These are phyloP conservation scores for Lycaena phlaeas DNA, from an alignment of 2,888 invertebrate species.

Conservation along the genomic window DNA sequence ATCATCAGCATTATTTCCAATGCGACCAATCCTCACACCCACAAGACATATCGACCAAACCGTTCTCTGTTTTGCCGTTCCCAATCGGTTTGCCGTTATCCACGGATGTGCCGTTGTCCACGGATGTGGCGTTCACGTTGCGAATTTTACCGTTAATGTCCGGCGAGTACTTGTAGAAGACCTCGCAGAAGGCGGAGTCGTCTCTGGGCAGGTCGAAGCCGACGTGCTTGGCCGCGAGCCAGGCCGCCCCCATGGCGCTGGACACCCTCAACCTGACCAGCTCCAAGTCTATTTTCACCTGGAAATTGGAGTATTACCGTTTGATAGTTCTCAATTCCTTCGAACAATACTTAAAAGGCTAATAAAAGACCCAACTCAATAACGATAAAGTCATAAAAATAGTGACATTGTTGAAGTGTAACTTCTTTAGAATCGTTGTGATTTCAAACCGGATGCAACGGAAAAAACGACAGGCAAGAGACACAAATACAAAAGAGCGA, in stretches of 20 bases:
- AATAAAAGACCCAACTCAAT: too few relatives aligned
- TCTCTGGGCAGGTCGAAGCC: slow-evolving; percentile 77
- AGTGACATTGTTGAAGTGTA: too few relatives aligned
- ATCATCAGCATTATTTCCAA: slow-evolving; percentile 23
- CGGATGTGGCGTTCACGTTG: slow-evolving; percentile 2
- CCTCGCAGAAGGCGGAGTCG: slow-evolving; percentile 78
- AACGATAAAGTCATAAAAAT: too few relatives aligned
- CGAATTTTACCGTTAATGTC: slow-evolving; percentile 25
- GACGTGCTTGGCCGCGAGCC: slow-evolving; percentile 83
- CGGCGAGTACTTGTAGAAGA: slow-evolving; percentile 74
- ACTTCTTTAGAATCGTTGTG: too few relatives aligned
- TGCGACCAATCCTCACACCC: slow-evolving; percentile 32
- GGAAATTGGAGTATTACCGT: too few relatives aligned
- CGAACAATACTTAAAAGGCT: too few relatives aligned
- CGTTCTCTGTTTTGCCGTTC: slow-evolving; percentile 4
- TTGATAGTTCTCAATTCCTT: too few relatives aligned
- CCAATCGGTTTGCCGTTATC: slow-evolving; percentile 6
- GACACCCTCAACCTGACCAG: slow-evolving; percentile 81
- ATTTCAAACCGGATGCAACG: too few relatives aligned
- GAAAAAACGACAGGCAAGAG: too few relatives aligned
- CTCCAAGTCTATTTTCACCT: slow-evolving; percentile 62
- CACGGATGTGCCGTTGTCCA: not conserved
- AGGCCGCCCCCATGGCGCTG: slow-evolving; percentile 89
- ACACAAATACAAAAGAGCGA: too few relatives aligned
- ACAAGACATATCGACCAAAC: slow-evolving; percentile 21